Conservation (phyloP, 92 coral and sea anemone genomes). For the Meandrina meandrites region DNA sequence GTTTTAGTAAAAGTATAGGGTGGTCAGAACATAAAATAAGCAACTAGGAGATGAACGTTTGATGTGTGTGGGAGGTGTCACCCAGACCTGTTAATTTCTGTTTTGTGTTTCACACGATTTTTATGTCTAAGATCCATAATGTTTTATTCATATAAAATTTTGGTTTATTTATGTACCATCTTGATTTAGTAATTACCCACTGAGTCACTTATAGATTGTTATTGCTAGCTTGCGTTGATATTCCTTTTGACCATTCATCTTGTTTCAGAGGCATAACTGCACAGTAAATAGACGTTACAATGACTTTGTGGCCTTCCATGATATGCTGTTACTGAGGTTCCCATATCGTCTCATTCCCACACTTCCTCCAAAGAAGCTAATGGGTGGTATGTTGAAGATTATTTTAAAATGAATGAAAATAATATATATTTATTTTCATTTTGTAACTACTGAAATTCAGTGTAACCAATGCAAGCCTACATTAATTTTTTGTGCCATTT, state of each 20-base stretch:
- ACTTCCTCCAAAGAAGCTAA: conserved; percentile 96
- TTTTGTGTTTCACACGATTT: neutral
- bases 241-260: neutral
- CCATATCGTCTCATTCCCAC: conserved; percentile 93
- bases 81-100: neutral
- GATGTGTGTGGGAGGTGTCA: neutral
- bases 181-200: too few relatives aligned
- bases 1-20: too few relatives aligned
- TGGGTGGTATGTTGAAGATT: conserved; percentile 81
- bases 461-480: too few relatives aligned
- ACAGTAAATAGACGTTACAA: conserved; percentile 95
- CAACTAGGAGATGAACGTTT: too few relatives aligned
- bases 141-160: too few relatives aligned
- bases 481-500: too few relatives aligned
- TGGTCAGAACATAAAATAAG: too few relatives aligned
- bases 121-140: neutral
- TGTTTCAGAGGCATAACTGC: conserved; percentile 78
- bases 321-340: conserved; percentile 76
- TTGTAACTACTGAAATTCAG: too few relatives aligned
- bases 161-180: too few relatives aligned
- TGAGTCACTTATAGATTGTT: too few relatives aligned
- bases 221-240: neutral
- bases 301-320: conserved; percentile 99
- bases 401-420: too few relatives aligned
- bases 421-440: too few relatives aligned